Percentiles rank a stretch among this genome's conserved stretches.
Evolutionary conservation across 2,797 vertebrate genomes (phyloP).

Genomic region (Galaxias olidus): DNA sequence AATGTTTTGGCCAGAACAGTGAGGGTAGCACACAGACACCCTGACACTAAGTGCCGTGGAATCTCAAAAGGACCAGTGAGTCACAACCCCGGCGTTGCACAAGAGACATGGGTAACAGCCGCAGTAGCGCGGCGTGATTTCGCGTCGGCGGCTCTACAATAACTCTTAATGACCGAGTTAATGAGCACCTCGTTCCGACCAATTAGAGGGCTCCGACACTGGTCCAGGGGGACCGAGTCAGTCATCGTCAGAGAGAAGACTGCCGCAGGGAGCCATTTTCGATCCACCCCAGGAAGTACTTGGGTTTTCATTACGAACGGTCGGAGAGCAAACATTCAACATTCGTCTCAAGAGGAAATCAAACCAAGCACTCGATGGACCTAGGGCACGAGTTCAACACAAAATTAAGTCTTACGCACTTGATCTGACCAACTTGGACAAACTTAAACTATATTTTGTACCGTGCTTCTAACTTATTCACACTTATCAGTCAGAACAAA

Average conservation of each 20-base stretch:
- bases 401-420: conserved; percentile 4
- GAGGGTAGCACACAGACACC: conserved; percentile 51
- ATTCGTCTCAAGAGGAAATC: conserved; percentile 42
- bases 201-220: conserved; percentile 50
- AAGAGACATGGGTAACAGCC: conserved; percentile 21
- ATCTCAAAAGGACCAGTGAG: conserved; percentile 54
- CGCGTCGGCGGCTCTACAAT: conserved; percentile 45
- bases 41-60: conserved; percentile 45
- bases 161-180: conserved; percentile 54
- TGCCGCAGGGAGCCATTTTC: conserved; percentile 38
- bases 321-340: conserved; percentile 50
- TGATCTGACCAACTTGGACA: too few species aligned
- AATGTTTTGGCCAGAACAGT: conserved; percentile 46
- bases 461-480: background rate
- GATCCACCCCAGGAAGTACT: conserved; percentile 39
- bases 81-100: conserved; percentile 40
- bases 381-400: conserved; percentile 11
- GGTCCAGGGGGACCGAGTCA: conserved; percentile 49
- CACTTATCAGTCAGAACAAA: background rate
- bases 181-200: conserved; percentile 55
- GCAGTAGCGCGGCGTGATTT: conserved; percentile 22
- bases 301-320: conserved; percentile 45
- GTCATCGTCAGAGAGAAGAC: conserved; percentile 56
- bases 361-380: conserved; percentile 29
- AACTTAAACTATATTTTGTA: too few species aligned